Evolutionary conservation across 1,140 invertebrate genomes (phyloP).

Genomic region (Neodiprion fabricii): DNA sequence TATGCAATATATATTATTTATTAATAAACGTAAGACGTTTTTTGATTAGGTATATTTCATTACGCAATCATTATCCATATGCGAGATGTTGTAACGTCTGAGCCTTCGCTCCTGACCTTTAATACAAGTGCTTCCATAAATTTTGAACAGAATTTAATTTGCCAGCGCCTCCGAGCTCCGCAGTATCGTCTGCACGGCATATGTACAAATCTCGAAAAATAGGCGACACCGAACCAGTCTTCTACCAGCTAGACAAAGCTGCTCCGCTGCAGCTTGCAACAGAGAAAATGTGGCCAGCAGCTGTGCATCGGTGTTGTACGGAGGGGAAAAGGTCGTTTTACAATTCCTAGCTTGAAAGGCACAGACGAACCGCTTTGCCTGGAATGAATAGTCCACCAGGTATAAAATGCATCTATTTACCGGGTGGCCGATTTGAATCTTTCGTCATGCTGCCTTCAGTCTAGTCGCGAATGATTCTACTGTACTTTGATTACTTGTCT

Average conservation of each 20-base stretch:
- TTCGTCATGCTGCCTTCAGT: too few species aligned
- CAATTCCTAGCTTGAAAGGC: neutral
- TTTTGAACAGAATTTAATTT: neutral
- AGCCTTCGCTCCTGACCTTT: neutral
- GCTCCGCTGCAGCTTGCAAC: neutral
- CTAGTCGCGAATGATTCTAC: too few species aligned
- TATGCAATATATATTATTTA: neutral
- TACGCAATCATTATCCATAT: neutral
- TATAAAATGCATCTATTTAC: neutral
- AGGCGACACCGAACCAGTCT: too few species aligned
- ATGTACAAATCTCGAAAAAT: too few species aligned
- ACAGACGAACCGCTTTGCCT: neutral
- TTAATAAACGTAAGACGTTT: neutral
- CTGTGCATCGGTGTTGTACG: neutral
- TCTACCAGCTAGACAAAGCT: neutral
- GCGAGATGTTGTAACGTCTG: neutral
- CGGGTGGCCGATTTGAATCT: neutral
- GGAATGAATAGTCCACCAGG: neutral
- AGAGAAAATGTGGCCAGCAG: slow-evolving; percentile 1
- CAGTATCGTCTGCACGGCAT: too few species aligned
- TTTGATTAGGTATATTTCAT: neutral
- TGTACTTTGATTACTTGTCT: too few species aligned
- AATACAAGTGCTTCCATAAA: neutral
- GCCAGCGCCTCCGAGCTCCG: too few species aligned
- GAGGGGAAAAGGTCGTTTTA: neutral